Base-by-base conservation (phyloP, 2,888 invertebrate species). In the Chaetoderma sp. region DNA sequence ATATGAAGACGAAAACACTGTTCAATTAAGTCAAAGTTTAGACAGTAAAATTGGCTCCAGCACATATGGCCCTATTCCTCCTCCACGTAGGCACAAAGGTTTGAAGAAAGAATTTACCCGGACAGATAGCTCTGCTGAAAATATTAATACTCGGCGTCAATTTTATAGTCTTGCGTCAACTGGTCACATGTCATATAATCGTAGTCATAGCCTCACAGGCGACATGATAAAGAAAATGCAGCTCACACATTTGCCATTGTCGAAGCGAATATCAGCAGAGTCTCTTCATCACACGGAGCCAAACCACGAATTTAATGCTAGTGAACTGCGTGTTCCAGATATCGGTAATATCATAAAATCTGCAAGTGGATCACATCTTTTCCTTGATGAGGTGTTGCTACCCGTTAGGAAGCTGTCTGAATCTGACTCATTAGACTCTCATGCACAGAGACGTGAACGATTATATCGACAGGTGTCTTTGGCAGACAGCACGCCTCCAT, bases 321-420 rank as follows among this genome's bases (percentile, higher is more conserved):
- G 60, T 45, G 55, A 65, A 47, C 63, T 57, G n/a, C 13, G 57
- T 49, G 50, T 55, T 47, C 32, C 58, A n/a, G 72, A 71, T 52
- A 66, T 70, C 16, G 71, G 71, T 5, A 36, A 70, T 21, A 63
- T 83, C 18, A 63, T 74, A 13, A 83, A 82, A 63, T 83, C 83
- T 10, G 74, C 74, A 28, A 83, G 83, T 76, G 83, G 84, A 59
- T 74, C 76, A 56, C 78, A 79, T 68, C 68, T 83, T 56, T 80
- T 74, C 64, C 68, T 79, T 32, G 72, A 78, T 47, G 77, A 78
- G 23, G 74, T 73, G 21, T 61, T 64, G 56, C 54, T 59, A 56
- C 67, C 63, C 18, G 49, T 57, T n/a, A n/a, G n/a, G n/a, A n/a
- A n/a, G n/a, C n/a, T n/a, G n/a, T 27, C 44, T 4, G 13, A 18